Evolutionary conservation across 1,140 invertebrate species (phyloP), one percentile per base, ranked within the genome.

Genomic region (Drosophila gunungcola): DNA sequence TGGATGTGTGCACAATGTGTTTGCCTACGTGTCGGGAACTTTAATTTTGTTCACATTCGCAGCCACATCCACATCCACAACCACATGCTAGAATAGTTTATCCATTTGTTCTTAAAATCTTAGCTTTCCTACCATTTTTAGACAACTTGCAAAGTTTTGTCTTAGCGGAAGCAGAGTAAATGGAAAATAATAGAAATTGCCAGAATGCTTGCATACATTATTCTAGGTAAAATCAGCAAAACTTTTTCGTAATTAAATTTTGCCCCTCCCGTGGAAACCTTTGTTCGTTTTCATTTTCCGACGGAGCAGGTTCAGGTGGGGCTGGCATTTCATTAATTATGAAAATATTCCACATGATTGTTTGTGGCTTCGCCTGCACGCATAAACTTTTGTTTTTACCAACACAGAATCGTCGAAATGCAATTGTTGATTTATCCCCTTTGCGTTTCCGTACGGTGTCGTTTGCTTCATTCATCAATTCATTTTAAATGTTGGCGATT

Each of bases 11-110:
- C n/a, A 67, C 65, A 55, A 53, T 58, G 38, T 67, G 80, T 80
- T 75, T 83, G 61, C 48, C 76, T 75, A 83, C 63, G 82, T 78
- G 73, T 73, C 67, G 42, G 39, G 70, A 62, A 86, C 49, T 65
- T 70, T 54, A 64, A 74, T 73, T 63, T 74, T 43, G 55, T 46
- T 57, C 54, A 52, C 16, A 54, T 38, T 12, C 32, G 52, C 13
- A 32, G 1, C 29, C 29, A 32, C 29, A 32, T 6, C 2, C 29
- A 57, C 21, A 39, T 21, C 12, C 58, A 53, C 46, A 39, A 12
- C 36, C 52, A 54, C 25, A 57, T 43, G 32, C 76, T 36, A 9
- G 38, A 63, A 68, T 65, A 68, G 61, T 68, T 68, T 49, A 68
- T 41, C 29, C 68, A 58, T 72, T 73, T 73, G 54, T 70, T 72